Percentiles rank a stretch among this genome's conserved stretches.
phyloP scores from a whole-genome alignment of 2,113 vertebrate genomes.

The Tachycineta bicolor region DNA sequence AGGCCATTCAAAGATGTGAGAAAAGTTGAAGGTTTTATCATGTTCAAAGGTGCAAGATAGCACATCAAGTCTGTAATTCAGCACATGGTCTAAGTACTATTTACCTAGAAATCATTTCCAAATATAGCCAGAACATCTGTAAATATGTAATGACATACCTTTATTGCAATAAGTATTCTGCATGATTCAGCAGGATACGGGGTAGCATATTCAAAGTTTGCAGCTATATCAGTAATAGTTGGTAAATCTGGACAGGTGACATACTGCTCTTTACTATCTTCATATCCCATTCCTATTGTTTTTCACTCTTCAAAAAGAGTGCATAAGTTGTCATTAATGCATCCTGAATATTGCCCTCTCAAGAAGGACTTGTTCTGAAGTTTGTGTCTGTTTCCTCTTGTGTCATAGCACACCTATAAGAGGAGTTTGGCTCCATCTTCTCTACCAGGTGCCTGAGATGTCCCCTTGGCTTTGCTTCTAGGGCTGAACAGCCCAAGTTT shows the following conservation, averaged over 20 bases:
- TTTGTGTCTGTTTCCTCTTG: neutral
- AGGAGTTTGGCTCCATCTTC: neutral
- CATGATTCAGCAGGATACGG: neutral
- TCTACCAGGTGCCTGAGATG: neutral
- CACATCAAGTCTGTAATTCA: neutral
- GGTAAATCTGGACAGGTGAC: neutral
- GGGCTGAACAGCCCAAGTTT: neutral
- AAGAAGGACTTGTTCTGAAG: neutral
- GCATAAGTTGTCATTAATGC: neutral
- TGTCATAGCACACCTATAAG: neutral
- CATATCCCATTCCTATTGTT: neutral
- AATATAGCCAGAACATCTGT: neutral
- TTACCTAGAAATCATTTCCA: conserved; percentile 14
- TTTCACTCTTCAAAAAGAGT: neutral
- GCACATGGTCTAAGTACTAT: neutral
- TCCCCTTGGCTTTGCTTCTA: neutral
- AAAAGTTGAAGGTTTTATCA: neutral
- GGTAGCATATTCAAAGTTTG: neutral
- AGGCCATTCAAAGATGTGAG: neutral
- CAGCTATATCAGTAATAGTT: fast-evolving
- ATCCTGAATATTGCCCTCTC: neutral
- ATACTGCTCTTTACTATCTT: neutral
- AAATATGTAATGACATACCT: neutral
- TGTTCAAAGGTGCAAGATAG: conserved; percentile 6
- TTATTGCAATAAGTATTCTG: neutral